These are phyloP conservation scores for Mycalesis mineus DNA, from an alignment of 2,888 invertebrate species.

Conservation along the genomic window DNA sequence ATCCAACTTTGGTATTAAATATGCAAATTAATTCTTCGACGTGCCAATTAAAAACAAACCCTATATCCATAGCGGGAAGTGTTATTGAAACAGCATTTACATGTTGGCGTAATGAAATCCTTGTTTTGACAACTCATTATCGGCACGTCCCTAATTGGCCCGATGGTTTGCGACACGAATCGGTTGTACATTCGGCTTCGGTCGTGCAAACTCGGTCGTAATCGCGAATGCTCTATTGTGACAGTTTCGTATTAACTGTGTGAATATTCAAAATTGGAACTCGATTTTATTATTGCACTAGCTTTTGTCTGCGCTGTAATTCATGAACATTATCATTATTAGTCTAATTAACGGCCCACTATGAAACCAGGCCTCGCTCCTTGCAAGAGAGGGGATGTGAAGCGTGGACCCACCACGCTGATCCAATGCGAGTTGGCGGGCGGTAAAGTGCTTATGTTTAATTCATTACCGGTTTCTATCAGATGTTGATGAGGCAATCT, in stretches of 20 bases:
- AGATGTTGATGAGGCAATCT: no score
- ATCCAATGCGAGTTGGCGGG: no score
- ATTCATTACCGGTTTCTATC: no score
- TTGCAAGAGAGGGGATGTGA: no score
- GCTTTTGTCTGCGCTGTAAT: no score
- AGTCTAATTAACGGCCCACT: no score
- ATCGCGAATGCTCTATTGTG: constrained; percentile 29
- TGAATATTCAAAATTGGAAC: neutral
- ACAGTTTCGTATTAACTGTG: neutral
- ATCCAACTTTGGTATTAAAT: constrained; percentile 71
- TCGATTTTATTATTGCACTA: neutral
- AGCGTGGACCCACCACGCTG: no score
- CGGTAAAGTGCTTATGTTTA: no score
- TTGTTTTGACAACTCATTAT: constrained; percentile 77
- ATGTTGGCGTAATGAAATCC: constrained; percentile 42
- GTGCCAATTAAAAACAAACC: constrained; percentile 36
- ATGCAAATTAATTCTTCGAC: constrained; percentile 34
- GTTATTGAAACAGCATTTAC: constrained; percentile 28
- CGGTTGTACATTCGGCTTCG: constrained; percentile 44
- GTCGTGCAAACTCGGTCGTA: constrained; percentile 35
- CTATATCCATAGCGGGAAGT: constrained; percentile 37
- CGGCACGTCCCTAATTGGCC: constrained; percentile 67
- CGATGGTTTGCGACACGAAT: constrained; percentile 51
- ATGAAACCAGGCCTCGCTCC: no score
- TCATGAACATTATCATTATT: no score